Evolutionary conservation across 2,888 invertebrate genomes (phyloP).

Genomic region (Folsomia candida): DNA sequence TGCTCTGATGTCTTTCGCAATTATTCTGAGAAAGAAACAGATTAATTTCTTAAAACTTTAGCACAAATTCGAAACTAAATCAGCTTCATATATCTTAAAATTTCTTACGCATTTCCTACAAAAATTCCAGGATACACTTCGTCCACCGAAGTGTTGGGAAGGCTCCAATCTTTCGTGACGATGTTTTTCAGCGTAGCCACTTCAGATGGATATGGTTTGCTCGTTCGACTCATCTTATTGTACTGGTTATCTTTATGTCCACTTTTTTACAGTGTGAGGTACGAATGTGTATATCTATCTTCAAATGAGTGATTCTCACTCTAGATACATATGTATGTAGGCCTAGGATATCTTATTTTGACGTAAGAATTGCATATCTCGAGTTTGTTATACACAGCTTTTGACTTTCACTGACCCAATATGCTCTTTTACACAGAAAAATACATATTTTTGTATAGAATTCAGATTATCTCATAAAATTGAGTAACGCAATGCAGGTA

Average conservation of each 20-base stretch:
- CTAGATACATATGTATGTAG: too few relatives aligned
- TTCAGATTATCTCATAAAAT: too few relatives aligned
- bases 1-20: slow-evolving; percentile 54
- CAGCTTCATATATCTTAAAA: neutral
- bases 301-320: too few relatives aligned
- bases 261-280: too few relatives aligned
- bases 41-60: too few relatives aligned
- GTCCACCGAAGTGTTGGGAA: slow-evolving; percentile 55
- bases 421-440: too few relatives aligned
- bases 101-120: slow-evolving; percentile 57
- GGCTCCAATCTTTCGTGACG: slow-evolving; percentile 51
- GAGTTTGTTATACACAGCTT: too few relatives aligned
- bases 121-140: slow-evolving; percentile 56
- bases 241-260: neutral
- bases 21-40: slow-evolving; percentile 52
- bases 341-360: too few relatives aligned
- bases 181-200: slow-evolving; percentile 33
- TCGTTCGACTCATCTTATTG: neutral
- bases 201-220: neutral
- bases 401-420: too few relatives aligned
- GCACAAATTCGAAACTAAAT: neutral
- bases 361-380: neutral
- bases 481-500: too few relatives aligned
- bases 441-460: too few relatives aligned
- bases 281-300: too few relatives aligned